Base-by-base conservation (phyloP, 2,113 vertebrate species). In the Poeciliopsis turrubarensis region DNA sequence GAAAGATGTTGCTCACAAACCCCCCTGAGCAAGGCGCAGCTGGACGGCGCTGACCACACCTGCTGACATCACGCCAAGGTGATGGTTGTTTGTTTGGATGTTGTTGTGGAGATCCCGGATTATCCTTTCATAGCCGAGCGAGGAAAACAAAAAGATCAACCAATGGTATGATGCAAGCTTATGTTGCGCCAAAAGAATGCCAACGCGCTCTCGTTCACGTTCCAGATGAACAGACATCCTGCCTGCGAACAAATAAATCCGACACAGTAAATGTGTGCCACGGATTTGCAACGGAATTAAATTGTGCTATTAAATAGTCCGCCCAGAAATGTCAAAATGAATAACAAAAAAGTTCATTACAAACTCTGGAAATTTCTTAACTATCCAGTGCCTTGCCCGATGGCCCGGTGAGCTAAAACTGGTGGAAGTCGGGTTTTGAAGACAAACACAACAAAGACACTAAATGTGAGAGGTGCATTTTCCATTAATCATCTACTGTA, bases 21-120 rank as follows among this genome's bases (percentile, higher is more conserved):
- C 80, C 22, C 0, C 1, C 39, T 3, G 61, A 73, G 54, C 51
- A 82, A 65, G 85, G 79, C 77, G 75, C 91, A 89, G 85, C 87
- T 92, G 91, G 83, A 85, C 37, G 27, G 7, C 22, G 4, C 65
- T 73, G 89, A 82, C 77, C 86, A 75, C 80, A 74, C 86, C 89
- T 86, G 89, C 76, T 81, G 72, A 83, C 74, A n/a, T 87, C 80
- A 85, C 60, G 4, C 62, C 31, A n/a, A 54, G 41, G 39, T 39
- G 67, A 26, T 67, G 25, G 26, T 22, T 84, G 80, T 79, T 85
- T 77, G 78, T 80, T 83, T 83, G 60, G 34, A 6, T 34, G 37
- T 75, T 72, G 69, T 74, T 54, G 30, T 44, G 41, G 65, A 72
- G 61, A 65, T 83, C 32, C 73, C 32, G 65, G 26, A 34, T 32